Conservation (phyloP, 1,140 invertebrate genomes). For the Rhopalosiphum padi region DNA sequence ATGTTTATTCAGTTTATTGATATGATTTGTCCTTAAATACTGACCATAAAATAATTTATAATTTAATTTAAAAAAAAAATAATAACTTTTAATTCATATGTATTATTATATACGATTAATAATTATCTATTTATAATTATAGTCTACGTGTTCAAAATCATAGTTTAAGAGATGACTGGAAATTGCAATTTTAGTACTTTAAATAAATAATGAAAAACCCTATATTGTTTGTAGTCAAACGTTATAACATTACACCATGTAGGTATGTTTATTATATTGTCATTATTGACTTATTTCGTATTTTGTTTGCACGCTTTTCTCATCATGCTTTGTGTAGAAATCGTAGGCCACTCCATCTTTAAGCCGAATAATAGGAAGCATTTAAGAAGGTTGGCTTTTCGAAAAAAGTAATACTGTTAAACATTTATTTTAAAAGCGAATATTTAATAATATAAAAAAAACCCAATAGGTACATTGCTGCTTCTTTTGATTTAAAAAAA, state of each 20-base stretch:
- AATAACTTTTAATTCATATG: no score
- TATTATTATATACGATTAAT: no score
- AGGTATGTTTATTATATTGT: neutral
- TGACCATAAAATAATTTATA: no score
- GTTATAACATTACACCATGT: neutral
- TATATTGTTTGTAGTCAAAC: neutral
- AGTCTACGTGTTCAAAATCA: neutral
- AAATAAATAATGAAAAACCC: neutral
- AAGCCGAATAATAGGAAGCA: neutral
- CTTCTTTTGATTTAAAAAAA: neutral
- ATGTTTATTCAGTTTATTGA: no score
- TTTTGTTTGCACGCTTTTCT: neutral
- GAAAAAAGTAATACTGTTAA: neutral
- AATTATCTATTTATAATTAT: neutral
- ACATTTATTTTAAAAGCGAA: neutral
- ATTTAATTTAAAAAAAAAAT: no score
- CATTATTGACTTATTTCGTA: neutral
- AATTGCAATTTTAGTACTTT: neutral
- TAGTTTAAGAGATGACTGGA: neutral
- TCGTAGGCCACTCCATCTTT: no score
- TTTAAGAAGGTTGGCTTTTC: neutral
- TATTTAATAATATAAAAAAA: neutral
- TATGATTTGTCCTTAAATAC: neutral
- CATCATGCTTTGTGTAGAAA: neutral
- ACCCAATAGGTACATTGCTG: neutral